A percentile compares a stretch with the other conserved stretches of the same genome.
Conservation (phyloP, 2,113 vertebrate genomes). For the Myiopsitta monachus region DNA sequence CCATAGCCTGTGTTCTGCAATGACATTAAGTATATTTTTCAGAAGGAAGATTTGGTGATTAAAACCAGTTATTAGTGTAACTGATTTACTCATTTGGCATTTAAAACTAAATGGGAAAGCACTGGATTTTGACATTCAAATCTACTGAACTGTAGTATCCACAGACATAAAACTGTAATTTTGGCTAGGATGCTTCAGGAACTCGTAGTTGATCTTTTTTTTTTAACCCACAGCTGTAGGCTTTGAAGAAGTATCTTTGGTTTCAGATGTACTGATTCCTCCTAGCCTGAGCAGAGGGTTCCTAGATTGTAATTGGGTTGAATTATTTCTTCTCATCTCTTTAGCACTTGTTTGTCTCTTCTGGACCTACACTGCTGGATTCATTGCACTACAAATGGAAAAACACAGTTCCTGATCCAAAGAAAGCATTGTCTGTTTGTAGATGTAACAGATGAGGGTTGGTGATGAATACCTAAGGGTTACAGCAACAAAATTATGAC, state of each 20-base stretch:
- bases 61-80: neutral
- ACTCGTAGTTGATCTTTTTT: neutral
- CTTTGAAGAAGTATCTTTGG: neutral
- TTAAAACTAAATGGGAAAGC: neutral
- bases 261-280: neutral
- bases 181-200: neutral
- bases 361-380: neutral
- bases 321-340: neutral
- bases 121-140: neutral
- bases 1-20: neutral
- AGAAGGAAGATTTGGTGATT: neutral
- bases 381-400: neutral
- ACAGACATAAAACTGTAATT: neutral
- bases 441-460: neutral
- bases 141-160: neutral
- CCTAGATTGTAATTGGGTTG: neutral
- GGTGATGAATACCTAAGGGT: conserved; percentile 4
- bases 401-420: neutral
- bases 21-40: neutral
- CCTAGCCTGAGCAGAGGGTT: neutral
- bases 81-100: neutral
- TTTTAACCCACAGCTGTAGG: neutral
- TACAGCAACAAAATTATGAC: neutral
- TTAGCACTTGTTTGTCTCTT: neutral
- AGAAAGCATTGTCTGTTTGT: neutral